These are phyloP conservation scores for Typhlichthys eigenmanni DNA, from an alignment of 2,797 vertebrate species.

Conservation along the genomic window DNA sequence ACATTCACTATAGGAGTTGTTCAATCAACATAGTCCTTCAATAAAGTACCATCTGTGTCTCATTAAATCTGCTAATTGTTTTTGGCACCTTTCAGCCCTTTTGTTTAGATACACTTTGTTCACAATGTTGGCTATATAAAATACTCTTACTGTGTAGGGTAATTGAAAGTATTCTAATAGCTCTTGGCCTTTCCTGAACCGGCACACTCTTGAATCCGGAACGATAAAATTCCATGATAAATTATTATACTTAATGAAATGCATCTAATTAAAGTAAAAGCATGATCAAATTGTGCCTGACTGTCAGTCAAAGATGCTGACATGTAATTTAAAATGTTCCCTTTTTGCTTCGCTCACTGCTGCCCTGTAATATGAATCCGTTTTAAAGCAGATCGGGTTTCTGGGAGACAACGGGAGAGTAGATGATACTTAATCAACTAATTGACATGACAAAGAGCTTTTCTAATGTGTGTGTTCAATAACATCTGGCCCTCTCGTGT, in stretches of 20 bases:
- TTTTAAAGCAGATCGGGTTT: constrained; percentile 86
- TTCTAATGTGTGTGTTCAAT: constrained; percentile 74
- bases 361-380: constrained; percentile 84
- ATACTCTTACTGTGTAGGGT: constrained; percentile 33
- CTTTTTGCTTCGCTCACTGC: constrained; percentile 63
- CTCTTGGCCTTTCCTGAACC: constrained; percentile 49
- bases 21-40: constrained; percentile 18
- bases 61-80: background rate
- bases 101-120: constrained; percentile 7
- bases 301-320: constrained; percentile 84
- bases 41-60: background rate
- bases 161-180: constrained; percentile 58
- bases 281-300: constrained; percentile 82
- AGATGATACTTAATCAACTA: constrained; percentile 91
- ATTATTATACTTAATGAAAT: constrained; percentile 87
- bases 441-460: constrained; percentile 90
- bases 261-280: constrained; percentile 95
- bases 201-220: constrained; percentile 57
- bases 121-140: constrained; percentile 4
- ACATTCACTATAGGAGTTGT: background rate
- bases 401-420: constrained; percentile 75
- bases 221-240: constrained; percentile 81
- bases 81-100: background rate
- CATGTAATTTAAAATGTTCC: constrained; percentile 89
- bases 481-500: constrained; percentile 72